Evolutionary conservation across 2,797 vertebrate genomes (phyloP).

Genomic region (Falco peregrinus): DNA sequence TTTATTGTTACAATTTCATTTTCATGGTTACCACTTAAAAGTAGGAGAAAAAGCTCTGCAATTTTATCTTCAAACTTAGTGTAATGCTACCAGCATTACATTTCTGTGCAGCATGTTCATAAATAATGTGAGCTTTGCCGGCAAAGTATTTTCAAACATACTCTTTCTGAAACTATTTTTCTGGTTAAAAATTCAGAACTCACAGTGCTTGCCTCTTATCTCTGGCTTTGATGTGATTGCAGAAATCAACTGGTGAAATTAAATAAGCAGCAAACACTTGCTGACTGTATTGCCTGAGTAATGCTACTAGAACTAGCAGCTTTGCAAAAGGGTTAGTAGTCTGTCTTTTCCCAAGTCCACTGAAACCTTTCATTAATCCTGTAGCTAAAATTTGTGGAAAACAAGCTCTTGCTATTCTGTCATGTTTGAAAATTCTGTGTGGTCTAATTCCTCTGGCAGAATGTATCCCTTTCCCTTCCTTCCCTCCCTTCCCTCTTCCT

Average conservation of each 20-base stretch:
- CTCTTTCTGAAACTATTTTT: background rate
- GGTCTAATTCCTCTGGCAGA: background rate
- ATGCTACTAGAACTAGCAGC: background rate
- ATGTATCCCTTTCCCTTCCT: background rate
- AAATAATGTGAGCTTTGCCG: background rate
- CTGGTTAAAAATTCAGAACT: background rate
- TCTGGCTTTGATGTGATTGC: background rate
- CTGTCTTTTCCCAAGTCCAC: background rate
- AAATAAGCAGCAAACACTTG: background rate
- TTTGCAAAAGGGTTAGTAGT: background rate
- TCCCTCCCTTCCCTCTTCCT: background rate
- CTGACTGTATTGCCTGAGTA: background rate
- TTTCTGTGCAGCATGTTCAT: background rate
- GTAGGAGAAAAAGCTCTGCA: background rate
- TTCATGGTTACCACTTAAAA: background rate
- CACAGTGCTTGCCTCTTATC: background rate
- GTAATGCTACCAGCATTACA: background rate
- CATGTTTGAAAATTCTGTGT: background rate
- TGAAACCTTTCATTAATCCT: background rate
- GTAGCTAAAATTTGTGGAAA: background rate
- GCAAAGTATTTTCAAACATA: background rate
- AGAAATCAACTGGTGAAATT: background rate
- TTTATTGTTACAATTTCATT: background rate
- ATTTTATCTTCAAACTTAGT: background rate
- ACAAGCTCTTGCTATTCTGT: background rate